phyloP scores from a whole-genome alignment of 2,888 invertebrate species.

The Synergus itoensis region DNA sequence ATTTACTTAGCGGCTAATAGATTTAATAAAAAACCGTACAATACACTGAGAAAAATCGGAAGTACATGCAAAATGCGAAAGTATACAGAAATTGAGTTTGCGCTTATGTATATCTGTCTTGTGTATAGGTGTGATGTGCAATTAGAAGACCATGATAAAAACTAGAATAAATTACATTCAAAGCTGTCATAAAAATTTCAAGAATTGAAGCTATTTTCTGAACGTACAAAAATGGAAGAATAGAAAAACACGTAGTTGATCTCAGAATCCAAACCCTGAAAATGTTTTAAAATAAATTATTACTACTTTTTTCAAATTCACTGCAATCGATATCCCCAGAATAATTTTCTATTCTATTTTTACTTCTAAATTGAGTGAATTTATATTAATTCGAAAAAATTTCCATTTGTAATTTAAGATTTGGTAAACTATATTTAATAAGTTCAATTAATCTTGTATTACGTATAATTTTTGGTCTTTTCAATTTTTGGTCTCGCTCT shows the following conservation, averaged over 20 bases:
- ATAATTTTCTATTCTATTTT: not conserved
- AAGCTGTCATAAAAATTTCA: not conserved
- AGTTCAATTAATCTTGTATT: not conserved
- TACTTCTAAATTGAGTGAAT: not conserved
- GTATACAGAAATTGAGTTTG: conserved; percentile 50
- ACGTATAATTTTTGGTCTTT: not conserved
- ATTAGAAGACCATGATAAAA: not conserved
- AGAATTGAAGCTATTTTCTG: conserved; percentile 31
- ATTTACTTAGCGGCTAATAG: conserved; percentile 55
- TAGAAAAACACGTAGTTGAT: conserved; percentile 55
- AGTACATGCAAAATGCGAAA: conserved; percentile 60
- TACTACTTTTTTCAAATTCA: not conserved
- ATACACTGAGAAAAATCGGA: conserved; percentile 61
- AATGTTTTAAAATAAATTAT: not conserved
- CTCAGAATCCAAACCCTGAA: not conserved
- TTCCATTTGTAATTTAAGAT: not conserved
- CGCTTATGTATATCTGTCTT: conserved; percentile 41
- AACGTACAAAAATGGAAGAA: conserved; percentile 66
- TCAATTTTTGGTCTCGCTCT: not conserved
- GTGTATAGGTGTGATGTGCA: conserved; percentile 9
- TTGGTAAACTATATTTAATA: not conserved
- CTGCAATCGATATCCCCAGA: not conserved
- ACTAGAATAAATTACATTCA: not conserved
- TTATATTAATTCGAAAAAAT: not conserved
- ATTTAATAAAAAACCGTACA: conserved; percentile 58